phyloP scores from a whole-genome alignment of 2,797 vertebrate genomes.

The Morus bassanus region DNA sequence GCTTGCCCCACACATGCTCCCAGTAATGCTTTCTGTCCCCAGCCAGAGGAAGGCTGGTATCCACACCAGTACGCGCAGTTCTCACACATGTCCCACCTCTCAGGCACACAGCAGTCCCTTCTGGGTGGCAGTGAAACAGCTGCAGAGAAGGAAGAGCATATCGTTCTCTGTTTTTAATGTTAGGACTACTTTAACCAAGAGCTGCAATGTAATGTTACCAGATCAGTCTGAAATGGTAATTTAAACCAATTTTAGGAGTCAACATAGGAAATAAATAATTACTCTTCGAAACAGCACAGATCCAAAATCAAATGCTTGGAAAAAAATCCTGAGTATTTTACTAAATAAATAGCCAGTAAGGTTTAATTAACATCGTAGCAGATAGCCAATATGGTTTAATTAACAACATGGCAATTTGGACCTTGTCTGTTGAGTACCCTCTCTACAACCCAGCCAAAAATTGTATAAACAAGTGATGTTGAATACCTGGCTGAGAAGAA shows the following conservation, averaged over 20 bases:
- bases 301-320: background rate
- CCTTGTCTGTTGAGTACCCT: background rate
- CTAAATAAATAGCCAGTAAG: background rate
- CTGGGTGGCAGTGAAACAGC: background rate
- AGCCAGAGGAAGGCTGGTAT: background rate
- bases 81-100: background rate
- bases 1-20: background rate
- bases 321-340: background rate
- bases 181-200: background rate
- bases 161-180: background rate
- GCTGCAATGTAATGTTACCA: background rate
- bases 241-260: background rate
- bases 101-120: background rate
- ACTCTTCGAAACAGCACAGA: background rate
- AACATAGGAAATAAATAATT: background rate
- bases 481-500: background rate
- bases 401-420: background rate
- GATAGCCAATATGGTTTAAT: background rate
- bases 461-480: accelerated
- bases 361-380: background rate
- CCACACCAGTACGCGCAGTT: background rate
- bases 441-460: background rate
- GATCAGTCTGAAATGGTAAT: background rate
- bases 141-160: background rate
- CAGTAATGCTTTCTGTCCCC: background rate